These are phyloP conservation scores for Habrosyne pyritoides DNA, from an alignment of 2,888 invertebrate species.

Conservation along the genomic window DNA sequence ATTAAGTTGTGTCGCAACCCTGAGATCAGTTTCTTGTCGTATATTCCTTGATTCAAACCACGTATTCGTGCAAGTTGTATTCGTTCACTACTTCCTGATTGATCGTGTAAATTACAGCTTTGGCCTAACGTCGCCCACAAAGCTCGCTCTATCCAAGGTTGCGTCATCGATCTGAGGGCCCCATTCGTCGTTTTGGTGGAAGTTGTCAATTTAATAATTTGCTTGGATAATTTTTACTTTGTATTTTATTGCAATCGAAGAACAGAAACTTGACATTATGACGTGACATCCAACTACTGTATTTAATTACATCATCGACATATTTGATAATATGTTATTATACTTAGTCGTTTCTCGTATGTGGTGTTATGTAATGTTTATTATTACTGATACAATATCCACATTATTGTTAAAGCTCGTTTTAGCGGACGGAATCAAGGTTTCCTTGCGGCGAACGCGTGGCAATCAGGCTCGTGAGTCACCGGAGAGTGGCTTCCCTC, in stretches of 20 bases:
- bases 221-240: background rate
- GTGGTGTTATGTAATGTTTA: background rate
- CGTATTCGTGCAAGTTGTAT: slow-evolving; percentile 17
- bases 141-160: slow-evolving; percentile 48
- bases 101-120: slow-evolving; percentile 11
- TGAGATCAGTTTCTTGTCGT: background rate
- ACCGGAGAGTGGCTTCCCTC: slow-evolving; percentile 66
- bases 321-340: background rate
- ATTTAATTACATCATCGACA: background rate
- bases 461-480: slow-evolving; percentile 50
- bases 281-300: background rate
- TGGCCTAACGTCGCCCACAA: slow-evolving; percentile 48
- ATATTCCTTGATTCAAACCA: background rate
- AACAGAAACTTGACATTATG: background rate
- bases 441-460: slow-evolving; percentile 30
- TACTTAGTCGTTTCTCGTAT: background rate
- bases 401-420: background rate
- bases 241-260: background rate
- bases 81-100: slow-evolving; percentile 11
- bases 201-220: slow-evolving; percentile 7
- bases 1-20: background rate
- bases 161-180: slow-evolving; percentile 61
- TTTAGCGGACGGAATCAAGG: slow-evolving; percentile 1
- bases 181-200: slow-evolving; percentile 14
- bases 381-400: background rate